Evolutionary conservation across 2,113 vertebrate genomes (phyloP), one percentile per base, ranked within the genome.

Genomic region (Falcunculus frontatus): DNA sequence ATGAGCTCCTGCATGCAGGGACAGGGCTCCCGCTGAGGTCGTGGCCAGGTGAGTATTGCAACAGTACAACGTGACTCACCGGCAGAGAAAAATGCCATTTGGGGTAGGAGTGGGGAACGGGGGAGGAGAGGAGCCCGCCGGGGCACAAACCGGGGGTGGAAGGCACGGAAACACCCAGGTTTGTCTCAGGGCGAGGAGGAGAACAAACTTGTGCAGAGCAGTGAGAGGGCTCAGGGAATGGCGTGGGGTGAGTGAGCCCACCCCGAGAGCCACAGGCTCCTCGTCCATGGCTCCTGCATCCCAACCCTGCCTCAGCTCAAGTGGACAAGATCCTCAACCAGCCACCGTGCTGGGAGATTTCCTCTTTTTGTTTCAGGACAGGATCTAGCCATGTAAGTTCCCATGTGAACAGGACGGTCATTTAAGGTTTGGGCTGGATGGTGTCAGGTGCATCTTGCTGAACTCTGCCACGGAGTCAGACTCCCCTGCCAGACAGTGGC

Each of bases 1-100:
- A 9, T 35, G 75, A 93, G 94, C 84, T 78, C 82, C 87, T 84
- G 90, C 97, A 16, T 88, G 97, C 86, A 95, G 90, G 90, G 94
- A 95, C 90, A 78, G 1, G 3, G 91, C 91, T 95, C 84, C 49
- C 10, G 4, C 47, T 8, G 91, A 81, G 95, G 96, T 96, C 96
- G 86, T 0, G 0, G 91, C 93, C 89, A 95, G 95, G 96, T 95
- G 83, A 96, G 80, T 70, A 14, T 87, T 93, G 95, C 96, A 90
- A 67, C 93, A 94, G 91, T 1, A 22, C 70, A 18, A 10, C 1
- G 10, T 89, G 83, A 92, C 80, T 95, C 93, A 90, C 52, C 16
- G 0, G 72, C 52, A 84, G 42, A 82, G 81, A 89, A 89, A 94
- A 96, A 90, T 83, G 96, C 62, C 87, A 65, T 89, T 82, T 76